Evolutionary conservation across 2,797 vertebrate genomes (phyloP).

Genomic region (Bradypodion ventrale): DNA sequence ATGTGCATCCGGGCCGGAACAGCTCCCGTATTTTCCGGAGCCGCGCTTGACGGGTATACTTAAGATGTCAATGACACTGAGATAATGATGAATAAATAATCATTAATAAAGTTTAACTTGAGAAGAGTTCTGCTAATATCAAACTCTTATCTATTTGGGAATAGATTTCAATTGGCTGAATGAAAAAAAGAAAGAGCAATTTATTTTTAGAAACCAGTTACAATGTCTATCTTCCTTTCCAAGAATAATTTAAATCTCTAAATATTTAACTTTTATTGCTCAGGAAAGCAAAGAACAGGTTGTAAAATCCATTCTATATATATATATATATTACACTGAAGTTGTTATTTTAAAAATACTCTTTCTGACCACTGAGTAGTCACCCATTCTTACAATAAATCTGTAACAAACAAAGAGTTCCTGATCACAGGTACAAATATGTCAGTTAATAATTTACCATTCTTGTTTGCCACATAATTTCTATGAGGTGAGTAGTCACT

Average conservation of each 20-base stretch:
- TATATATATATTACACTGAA: neutral
- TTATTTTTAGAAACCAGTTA: slow-evolving; percentile 3
- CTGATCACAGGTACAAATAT: neutral
- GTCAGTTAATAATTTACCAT: neutral
- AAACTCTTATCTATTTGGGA: neutral
- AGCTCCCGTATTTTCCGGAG: too few species aligned
- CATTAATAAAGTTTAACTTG: neutral
- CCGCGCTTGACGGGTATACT: too few species aligned
- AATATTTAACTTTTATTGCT: slow-evolving; percentile 23
- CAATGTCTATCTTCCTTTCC: neutral
- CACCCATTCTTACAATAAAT: neutral
- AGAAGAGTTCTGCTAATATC: neutral
- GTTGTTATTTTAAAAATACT: neutral
- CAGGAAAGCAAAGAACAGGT: neutral
- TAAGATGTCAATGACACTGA: neutral
- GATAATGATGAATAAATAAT: neutral
- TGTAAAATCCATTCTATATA: slow-evolving; percentile 5
- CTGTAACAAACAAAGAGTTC: neutral
- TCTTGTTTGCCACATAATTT: neutral
- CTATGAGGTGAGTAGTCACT: neutral
- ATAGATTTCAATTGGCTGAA: neutral
- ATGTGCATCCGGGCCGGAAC: too few species aligned
- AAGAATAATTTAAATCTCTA: neutral
- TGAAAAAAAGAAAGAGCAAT: neutral
- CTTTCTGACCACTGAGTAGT: neutral